Evolutionary conservation across 2,888 invertebrate species (phyloP), one percentile per base, ranked within the genome.

Genomic region (Sinhomidia bicolor): DNA sequence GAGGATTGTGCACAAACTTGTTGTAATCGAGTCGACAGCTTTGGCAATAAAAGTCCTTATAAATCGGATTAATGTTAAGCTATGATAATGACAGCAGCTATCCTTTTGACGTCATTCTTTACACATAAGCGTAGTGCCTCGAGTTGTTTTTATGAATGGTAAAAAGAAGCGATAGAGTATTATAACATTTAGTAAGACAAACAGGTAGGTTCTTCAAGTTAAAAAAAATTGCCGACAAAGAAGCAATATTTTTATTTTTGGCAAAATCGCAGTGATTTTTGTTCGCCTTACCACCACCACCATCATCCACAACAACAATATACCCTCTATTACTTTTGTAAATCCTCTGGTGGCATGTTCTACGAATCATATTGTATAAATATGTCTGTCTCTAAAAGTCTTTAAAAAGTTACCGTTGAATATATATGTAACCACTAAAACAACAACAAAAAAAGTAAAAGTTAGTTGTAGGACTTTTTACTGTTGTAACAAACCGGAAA

Each of bases 21-120:
- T n/a, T n/a, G n/a, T n/a, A n/a, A n/a, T n/a, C n/a, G 1, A 3
- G 60, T 68, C 41, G 68, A 68, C 68, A 36, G 44, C 71, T 6
- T 32, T 32, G 44, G 47, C 29, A 44, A 78, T 68, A 79, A 79
- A 85, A 85, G 54, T 54, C 68, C 14, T 79, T 79, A 85, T 85
- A 85, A 85, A 79, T 79, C 78, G 79, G 79, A 85, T 85, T 85
- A 79, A 65, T 47, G 23, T 68, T n/a, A 54, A 68, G 65, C 68
- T 54, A 79, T 68, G 79, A 20, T 85, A 85, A 85, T 85, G 84
- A 85, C 65, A 85, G 51, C 36, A 17, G 47, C 32, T 29, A 12
- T 84, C 32, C 36, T n/a, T 10, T 36, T 78, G 23, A 47, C 62
- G 60, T 78, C 44, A 57, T 47, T 76, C 20, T n/a, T n/a, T n/a